Base-by-base conservation (phyloP, 2,888 invertebrate species). In the Philhelius pedissequus region DNA sequence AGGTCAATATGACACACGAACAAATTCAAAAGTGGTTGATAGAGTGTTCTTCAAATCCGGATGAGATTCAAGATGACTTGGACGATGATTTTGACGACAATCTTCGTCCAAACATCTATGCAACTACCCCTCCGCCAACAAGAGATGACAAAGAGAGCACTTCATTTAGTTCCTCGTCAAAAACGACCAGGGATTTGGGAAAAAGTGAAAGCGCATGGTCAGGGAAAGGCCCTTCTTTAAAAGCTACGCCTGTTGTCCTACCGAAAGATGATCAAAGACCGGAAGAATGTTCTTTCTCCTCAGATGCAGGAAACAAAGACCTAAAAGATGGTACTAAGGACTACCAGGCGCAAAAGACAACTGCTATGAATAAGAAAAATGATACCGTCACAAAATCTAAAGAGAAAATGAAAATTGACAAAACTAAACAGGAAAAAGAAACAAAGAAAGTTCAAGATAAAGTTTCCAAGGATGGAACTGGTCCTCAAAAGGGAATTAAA, bases 1-100 rank as follows among this genome's bases (percentile, higher is more conserved):
- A 94, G 88, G 94, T 94, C 0, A 94, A 94, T 87, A 94, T 94
- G 94, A 94, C 94, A 0, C 94, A 93, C 40, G 94, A 94, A 87
- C 94, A 94, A 89, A 94, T 95, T 50, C 94, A 95, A 86, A 94
- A 94, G 87, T 95, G 95, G 95, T 87, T 93, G 6, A 92, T 92
- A 74, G 93, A 93, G 86, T 93, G 93, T 86, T 93, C 93, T 1
- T 90, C 92, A 9, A 93, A 93, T 75, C 93, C 93, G 27, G 91
- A 91, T 86, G 91, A 91, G 58, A 91, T 92, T 27, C 90, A 90
- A 56, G 92, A 91, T 73, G 92, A 92, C 87, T 88, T 92, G 15
- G 90, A 91, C 62, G 91, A 91, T 71, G 91, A 91, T 56, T 91
- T 89, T 20, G 91, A 91, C 77, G 90, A 91, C 7, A 90, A 90